These are phyloP conservation scores for Phragmatobia fuliginosa DNA, from an alignment of 2,888 invertebrate genomes.

Conservation along the genomic window DNA sequence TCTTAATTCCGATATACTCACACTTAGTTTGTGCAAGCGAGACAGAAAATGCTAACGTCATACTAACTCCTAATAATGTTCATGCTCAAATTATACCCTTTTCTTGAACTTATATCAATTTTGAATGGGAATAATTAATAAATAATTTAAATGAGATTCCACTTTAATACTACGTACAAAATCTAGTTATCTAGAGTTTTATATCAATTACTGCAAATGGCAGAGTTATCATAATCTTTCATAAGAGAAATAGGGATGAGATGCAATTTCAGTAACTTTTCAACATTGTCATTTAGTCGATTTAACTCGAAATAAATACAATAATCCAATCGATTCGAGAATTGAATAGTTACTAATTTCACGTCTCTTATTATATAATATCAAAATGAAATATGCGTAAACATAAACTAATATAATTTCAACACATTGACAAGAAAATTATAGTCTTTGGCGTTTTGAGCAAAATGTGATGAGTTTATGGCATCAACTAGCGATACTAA, in stretches of 20 bases:
- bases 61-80: slow-evolving; percentile 42
- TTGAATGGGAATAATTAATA: slow-evolving; percentile 43
- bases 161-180: slow-evolving; percentile 52
- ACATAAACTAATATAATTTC: slow-evolving; percentile 52
- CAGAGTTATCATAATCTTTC: slow-evolving; percentile 24
- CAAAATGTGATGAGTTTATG: slow-evolving; percentile 77
- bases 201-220: slow-evolving; percentile 22
- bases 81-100: slow-evolving; percentile 34
- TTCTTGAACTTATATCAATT: slow-evolving; percentile 29
- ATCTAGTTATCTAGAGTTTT: slow-evolving; percentile 43
- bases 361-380: slow-evolving; percentile 24
- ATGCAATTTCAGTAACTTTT: slow-evolving; percentile 20
- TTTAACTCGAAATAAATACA: slow-evolving; percentile 37
- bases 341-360: slow-evolving; percentile 20
- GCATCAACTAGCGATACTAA: slow-evolving; percentile 80
- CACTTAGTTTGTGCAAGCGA: slow-evolving; percentile 46
- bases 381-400: slow-evolving; percentile 25
- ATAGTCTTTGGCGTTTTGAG: slow-evolving; percentile 84
- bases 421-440: slow-evolving; percentile 54
- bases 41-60: slow-evolving; percentile 42
- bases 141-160: slow-evolving; percentile 52
- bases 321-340: slow-evolving; percentile 22
- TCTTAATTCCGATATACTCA: slow-evolving; percentile 46
- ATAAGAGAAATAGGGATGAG: slow-evolving; percentile 28
- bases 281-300: slow-evolving; percentile 20